A percentile compares a stretch with the other conserved stretches of the same genome.
phyloP scores from a whole-genome alignment of 2,113 vertebrate genomes.

The Lampris megalopsis region DNA sequence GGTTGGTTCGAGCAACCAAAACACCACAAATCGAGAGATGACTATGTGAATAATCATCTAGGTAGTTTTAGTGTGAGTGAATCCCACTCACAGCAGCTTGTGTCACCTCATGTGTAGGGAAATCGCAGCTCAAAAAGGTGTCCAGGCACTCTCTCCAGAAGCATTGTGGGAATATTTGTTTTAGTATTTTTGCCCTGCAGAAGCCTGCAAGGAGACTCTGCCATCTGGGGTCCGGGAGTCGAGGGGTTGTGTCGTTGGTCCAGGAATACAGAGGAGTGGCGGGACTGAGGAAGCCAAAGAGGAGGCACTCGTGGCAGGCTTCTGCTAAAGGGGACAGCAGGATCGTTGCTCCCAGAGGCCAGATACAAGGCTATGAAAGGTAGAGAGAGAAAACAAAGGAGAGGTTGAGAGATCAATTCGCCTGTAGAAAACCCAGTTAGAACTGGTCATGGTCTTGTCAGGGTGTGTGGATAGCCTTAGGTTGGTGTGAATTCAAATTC shows the following conservation, averaged over 20 bases:
- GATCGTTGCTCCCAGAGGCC: constrained; percentile 13
- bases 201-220: neutral
- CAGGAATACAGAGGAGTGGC: constrained; percentile 2
- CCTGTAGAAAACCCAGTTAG: too few species aligned
- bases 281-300: constrained; percentile 11
- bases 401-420: neutral
- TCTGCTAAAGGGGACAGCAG: constrained; percentile 1
- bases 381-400: neutral
- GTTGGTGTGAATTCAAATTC: too few species aligned
- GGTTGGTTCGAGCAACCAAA: constrained; percentile 2
- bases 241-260: neutral
- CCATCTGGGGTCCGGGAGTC: neutral
- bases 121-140: constrained; percentile 18
- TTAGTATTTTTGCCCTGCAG: neutral
- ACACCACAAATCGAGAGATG: neutral
- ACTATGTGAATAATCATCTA: constrained; percentile 9
- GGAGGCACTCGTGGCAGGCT: constrained; percentile 40
- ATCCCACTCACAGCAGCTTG: constrained; percentile 23
- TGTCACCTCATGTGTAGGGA: constrained; percentile 13
- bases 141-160: constrained; percentile 11
- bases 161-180: neutral
- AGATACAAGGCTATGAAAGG: constrained; percentile 17
- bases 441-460: too few species aligned
- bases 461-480: too few species aligned
- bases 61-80: neutral